A percentile compares a stretch with the other conserved stretches of the same genome.
These are phyloP conservation scores for Sebastes nivosus DNA, from an alignment of 2,797 vertebrate species.

Conservation along the genomic window DNA sequence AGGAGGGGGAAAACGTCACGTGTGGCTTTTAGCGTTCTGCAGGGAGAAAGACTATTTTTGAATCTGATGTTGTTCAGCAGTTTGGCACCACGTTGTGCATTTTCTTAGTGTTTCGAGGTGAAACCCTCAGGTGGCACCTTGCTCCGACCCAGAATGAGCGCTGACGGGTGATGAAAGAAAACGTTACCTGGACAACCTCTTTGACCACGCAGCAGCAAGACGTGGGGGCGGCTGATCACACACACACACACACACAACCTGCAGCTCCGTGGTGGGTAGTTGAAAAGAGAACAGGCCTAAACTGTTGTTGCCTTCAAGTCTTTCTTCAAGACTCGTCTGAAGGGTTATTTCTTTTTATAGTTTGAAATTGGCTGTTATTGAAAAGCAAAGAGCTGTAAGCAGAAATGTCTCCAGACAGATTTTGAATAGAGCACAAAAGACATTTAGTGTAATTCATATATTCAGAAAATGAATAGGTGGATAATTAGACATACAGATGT, in stretches of 20 bases:
- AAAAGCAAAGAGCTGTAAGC: not conserved
- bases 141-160: conserved; percentile 34
- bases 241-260: conserved; percentile 7
- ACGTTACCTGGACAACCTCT: conserved; percentile 65
- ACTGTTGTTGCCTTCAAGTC: conserved; percentile 3
- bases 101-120: conserved; percentile 9
- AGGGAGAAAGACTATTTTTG: not conserved
- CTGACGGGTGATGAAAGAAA: conserved; percentile 46
- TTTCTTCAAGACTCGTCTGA: not conserved
- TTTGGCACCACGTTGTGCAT: conserved; percentile 4
- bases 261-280: conserved; percentile 7
- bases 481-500: conserved; percentile 36
- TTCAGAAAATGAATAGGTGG: not conserved
- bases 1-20: not conserved
- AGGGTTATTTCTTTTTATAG: not conserved
- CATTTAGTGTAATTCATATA: not conserved
- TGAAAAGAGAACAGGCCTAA: not conserved
- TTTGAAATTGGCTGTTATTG: not conserved
- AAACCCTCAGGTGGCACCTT: conserved; percentile 19
- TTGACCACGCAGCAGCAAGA: conserved; percentile 49
- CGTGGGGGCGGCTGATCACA: conserved; percentile 32
- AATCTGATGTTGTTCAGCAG: not conserved
- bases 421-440: not conserved
- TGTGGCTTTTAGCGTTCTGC: not conserved
- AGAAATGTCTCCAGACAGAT: not conserved